phyloP scores from a whole-genome alignment of 2,888 invertebrate genomes.

The Parascotia fuliginaria region DNA sequence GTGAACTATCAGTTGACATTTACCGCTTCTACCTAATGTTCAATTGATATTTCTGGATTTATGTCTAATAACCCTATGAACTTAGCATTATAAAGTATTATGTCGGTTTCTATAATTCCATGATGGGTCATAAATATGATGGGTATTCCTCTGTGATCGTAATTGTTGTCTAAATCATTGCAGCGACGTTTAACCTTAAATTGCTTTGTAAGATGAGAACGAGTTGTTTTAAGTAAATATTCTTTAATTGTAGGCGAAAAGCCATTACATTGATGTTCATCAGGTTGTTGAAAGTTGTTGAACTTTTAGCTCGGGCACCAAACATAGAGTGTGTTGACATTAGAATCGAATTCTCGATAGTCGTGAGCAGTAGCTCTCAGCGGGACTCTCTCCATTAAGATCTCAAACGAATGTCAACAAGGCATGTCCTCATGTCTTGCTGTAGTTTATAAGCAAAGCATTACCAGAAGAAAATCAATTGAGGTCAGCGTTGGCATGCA shows the following conservation, averaged over 20 bases:
- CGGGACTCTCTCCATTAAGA: conserved; percentile 47
- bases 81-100: background rate
- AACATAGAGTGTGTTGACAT: conserved; percentile 40
- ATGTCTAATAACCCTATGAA: conserved; percentile 10
- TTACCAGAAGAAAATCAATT: conserved; percentile 50
- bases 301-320: conserved; percentile 30
- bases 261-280: conserved; percentile 8
- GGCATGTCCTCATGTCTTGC: conserved; percentile 36
- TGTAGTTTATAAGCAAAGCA: conserved; percentile 42
- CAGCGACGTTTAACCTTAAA: too few species aligned
- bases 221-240: background rate
- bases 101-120: background rate
- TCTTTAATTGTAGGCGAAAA: too few species aligned
- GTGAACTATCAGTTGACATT: conserved; percentile 38
- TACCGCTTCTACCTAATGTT: conserved; percentile 11
- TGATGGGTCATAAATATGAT: background rate
- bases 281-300: conserved; percentile 36
- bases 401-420: conserved; percentile 48
- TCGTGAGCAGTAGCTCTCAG: conserved; percentile 45
- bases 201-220: too few species aligned
- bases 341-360: conserved; percentile 42
- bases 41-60: conserved; percentile 26
- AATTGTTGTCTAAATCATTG: background rate
- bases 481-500: conserved; percentile 45
- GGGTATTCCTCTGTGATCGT: background rate